phyloP scores from a whole-genome alignment of 2,888 invertebrate species.

The Catotricha subobsoleta region DNA sequence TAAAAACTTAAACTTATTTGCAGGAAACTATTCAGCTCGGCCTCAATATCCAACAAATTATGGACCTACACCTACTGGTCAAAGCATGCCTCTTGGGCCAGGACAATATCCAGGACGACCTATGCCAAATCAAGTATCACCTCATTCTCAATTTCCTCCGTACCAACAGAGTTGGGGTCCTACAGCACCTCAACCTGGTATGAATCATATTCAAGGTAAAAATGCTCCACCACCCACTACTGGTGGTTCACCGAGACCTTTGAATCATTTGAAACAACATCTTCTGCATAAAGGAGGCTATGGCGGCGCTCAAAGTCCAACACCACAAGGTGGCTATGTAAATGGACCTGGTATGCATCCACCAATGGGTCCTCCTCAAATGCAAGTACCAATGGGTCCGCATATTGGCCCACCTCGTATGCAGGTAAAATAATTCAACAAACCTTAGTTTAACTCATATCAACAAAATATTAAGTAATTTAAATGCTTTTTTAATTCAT shows the following conservation, averaged over 20 bases:
- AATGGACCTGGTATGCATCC: conserved; percentile 35
- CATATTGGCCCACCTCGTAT: conserved; percentile 15
- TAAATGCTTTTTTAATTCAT: neutral
- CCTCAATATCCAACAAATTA: conserved; percentile 39
- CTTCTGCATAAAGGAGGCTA: conserved; percentile 51
- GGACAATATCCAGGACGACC: conserved; percentile 35
- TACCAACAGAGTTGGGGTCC: conserved; percentile 28
- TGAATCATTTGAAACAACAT: conserved; percentile 52
- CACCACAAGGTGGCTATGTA: conserved; percentile 38
- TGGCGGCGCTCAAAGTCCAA: conserved; percentile 33
- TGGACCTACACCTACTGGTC: conserved; percentile 17
- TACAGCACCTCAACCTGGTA: conserved; percentile 23
- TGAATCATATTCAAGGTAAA: conserved; percentile 23
- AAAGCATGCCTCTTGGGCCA: conserved; percentile 23
- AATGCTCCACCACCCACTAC: conserved; percentile 25
- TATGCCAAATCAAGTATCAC: conserved; percentile 37
- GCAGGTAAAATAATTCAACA: neutral
- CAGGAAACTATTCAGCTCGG: conserved; percentile 31
- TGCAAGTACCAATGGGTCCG: conserved; percentile 42
- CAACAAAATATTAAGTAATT: neutral
- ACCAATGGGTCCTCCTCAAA: conserved; percentile 39
- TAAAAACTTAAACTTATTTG: no score
- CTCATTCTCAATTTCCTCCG: conserved; percentile 29
- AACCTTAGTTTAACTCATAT: neutral
- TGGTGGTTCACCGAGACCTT: conserved; percentile 34